These are phyloP conservation scores for Phocides pigmalion DNA, from an alignment of 1,140 invertebrate species.

Conservation along the genomic window DNA sequence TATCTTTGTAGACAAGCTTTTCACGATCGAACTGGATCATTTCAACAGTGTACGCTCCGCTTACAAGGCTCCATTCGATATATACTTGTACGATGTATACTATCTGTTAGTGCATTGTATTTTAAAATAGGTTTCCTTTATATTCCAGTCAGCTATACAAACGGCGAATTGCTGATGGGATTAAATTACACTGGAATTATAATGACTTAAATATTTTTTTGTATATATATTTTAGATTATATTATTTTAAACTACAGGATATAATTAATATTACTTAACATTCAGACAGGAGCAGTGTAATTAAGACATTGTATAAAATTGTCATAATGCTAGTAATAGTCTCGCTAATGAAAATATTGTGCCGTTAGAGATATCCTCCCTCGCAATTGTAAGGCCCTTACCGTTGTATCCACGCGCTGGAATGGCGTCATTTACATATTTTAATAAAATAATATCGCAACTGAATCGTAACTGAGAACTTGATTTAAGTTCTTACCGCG, in stretches of 20 bases:
- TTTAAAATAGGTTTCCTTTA: no score
- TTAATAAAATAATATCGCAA: slow-evolving; percentile 84
- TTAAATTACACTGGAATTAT: no score
- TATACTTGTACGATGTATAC: slow-evolving; percentile 7
- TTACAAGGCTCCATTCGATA: slow-evolving; percentile 1
- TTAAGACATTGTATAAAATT: slow-evolving; percentile 60
- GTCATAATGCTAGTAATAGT: slow-evolving; percentile 58
- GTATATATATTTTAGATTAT: neutral
- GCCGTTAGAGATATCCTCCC: slow-evolving; percentile 70
- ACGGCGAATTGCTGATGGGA: no score
- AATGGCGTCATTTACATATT: slow-evolving; percentile 82
- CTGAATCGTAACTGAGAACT: slow-evolving; percentile 83
- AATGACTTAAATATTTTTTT: no score
- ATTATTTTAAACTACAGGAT: neutral
- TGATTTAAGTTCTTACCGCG: slow-evolving; percentile 83
- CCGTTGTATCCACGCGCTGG: slow-evolving; percentile 67
- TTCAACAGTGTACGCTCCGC: slow-evolving; percentile 14
- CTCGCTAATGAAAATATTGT: slow-evolving; percentile 75
- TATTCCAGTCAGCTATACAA: no score
- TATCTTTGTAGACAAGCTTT: slow-evolving; percentile 27
- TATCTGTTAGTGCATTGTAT: neutral
- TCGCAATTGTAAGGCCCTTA: slow-evolving; percentile 69
- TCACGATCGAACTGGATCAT: slow-evolving; percentile 19
- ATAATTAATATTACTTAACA: slow-evolving; percentile 9
- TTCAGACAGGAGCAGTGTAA: slow-evolving; percentile 36